Conservation (phyloP, 1,140 invertebrate species). For the Physella acuta region DNA sequence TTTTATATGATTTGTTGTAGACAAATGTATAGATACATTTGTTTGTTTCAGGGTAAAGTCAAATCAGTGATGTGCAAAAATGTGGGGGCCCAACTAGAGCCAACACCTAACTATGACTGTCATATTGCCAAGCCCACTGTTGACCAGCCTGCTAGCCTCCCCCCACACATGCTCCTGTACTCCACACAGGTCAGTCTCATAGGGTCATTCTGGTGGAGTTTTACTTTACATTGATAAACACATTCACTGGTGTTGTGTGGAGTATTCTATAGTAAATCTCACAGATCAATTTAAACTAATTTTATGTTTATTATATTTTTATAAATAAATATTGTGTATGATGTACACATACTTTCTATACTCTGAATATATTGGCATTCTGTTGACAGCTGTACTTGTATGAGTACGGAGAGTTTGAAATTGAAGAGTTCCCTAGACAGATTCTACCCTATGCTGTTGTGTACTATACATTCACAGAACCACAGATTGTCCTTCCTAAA, state of each 20-base stretch:
- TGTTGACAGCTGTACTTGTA: slow-evolving; percentile 22
- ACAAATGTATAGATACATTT: too few relatives aligned
- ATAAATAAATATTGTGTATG: not conserved
- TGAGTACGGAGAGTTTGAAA: slow-evolving; percentile 24
- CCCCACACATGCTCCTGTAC: slow-evolving; percentile 20
- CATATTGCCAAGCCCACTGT: slow-evolving; percentile 25
- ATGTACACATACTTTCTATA: too few relatives aligned
- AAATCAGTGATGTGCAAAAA: slow-evolving; percentile 21
- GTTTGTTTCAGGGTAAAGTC: slow-evolving; percentile 27
- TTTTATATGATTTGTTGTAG: too few relatives aligned
- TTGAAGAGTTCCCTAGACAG: slow-evolving; percentile 22
- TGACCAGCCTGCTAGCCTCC: slow-evolving; percentile 1
- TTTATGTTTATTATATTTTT: not conserved
- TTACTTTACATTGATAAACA: not conserved
- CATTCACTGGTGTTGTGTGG: not conserved
- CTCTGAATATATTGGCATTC: not conserved
- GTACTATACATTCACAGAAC: slow-evolving; percentile 16
- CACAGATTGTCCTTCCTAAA: slow-evolving; percentile 4
- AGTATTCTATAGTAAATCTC: not conserved
- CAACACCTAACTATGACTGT: slow-evolving; percentile 26
- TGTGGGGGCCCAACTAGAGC: slow-evolving; percentile 20
- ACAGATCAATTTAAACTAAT: not conserved
- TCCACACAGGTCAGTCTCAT: slow-evolving; percentile 20
- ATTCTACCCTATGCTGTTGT: slow-evolving; percentile 19
- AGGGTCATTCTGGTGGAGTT: too few relatives aligned